phyloP scores from a whole-genome alignment of 2,888 invertebrate species.

The Microdon myrmicae region DNA sequence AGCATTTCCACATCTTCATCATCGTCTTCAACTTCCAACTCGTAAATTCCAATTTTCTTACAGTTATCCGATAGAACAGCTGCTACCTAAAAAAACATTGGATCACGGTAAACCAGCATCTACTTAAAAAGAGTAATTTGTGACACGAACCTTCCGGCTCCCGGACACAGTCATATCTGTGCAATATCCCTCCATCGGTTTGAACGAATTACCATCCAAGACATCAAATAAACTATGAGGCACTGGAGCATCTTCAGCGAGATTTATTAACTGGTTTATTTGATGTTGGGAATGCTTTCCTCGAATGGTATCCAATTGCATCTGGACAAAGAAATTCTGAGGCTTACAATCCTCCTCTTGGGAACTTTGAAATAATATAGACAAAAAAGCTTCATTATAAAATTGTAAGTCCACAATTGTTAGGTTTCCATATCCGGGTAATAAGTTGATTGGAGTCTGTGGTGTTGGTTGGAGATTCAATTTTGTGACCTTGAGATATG shows the following conservation, averaged over 20 bases:
- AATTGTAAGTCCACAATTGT: conserved; percentile 78
- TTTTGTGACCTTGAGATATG: conserved; percentile 68
- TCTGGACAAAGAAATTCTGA: conserved; percentile 68
- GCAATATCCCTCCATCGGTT: conserved; percentile 74
- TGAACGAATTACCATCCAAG: conserved; percentile 69
- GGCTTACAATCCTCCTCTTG: conserved; percentile 67
- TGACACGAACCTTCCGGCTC: conserved; percentile 67
- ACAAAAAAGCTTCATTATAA: conserved; percentile 74
- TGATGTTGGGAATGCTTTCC: conserved; percentile 66
- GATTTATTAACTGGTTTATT: conserved; percentile 56
- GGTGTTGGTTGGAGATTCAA: conserved; percentile 69
- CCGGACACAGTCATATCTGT: conserved; percentile 86
- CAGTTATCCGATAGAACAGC: conserved; percentile 83
- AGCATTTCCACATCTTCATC: conserved; percentile 81
- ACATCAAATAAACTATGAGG: conserved; percentile 70
- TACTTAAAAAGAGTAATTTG: not conserved
- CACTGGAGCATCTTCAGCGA: conserved; percentile 55
- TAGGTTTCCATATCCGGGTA: conserved; percentile 60
- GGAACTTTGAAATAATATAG: conserved; percentile 75
- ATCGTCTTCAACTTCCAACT: conserved; percentile 93
- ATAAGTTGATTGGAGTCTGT: conserved; percentile 60
- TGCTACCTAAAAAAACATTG: conserved; percentile 70
- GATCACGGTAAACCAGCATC: not conserved
- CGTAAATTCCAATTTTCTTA: conserved; percentile 85
- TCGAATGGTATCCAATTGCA: conserved; percentile 62